Evolutionary conservation across 2,113 vertebrate species (phyloP).

Genomic region (Syngnathus typhle): DNA sequence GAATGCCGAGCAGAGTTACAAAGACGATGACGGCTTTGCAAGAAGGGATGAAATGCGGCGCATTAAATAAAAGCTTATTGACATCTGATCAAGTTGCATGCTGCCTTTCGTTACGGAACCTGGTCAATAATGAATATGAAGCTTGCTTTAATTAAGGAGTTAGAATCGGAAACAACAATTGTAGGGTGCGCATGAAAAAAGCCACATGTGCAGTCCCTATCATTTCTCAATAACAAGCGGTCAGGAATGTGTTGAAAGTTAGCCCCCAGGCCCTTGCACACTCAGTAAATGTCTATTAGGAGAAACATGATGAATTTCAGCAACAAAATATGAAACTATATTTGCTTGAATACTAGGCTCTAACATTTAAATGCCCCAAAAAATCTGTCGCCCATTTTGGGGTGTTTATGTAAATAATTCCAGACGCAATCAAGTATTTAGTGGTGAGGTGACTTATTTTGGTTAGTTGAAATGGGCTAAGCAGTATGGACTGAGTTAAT

Average conservation of each 20-base stretch:
- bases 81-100: slow-evolving; percentile 2
- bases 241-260: no score
- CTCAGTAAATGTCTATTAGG: no score
- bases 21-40: slow-evolving; percentile 24
- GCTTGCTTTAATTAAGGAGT: not conserved
- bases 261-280: no score
- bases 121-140: not conserved
- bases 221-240: no score
- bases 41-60: slow-evolving; percentile 21
- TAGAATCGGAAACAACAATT: not conserved
- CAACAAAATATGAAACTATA: not conserved
- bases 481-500: not conserved
- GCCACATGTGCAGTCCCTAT: no score
- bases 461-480: not conserved
- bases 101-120: not conserved
- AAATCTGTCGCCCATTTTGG: not conserved
- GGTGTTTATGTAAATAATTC: not conserved
- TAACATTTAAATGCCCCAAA: not conserved
- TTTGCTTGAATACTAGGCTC: not conserved
- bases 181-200: no score
- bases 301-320: no score
- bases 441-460: not conserved
- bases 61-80: not conserved
- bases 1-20: slow-evolving; percentile 45
- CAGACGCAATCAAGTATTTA: not conserved